Evolutionary conservation across 2,113 vertebrate genomes (phyloP), one percentile per base, ranked within the genome.

Genomic region (Colius striatus): DNA sequence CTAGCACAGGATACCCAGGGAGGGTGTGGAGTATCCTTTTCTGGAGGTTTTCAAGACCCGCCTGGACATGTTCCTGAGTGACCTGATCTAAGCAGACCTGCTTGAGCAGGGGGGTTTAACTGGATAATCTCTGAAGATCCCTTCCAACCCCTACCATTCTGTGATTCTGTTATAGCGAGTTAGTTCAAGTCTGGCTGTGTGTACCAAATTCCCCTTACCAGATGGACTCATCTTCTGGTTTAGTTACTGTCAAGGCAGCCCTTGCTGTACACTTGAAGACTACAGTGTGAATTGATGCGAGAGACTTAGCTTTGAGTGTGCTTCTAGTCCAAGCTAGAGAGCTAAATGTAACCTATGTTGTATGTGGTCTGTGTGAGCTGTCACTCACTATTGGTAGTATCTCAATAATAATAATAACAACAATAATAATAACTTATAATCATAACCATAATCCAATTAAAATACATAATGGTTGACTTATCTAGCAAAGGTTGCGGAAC

Each of bases 381-480:
- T 58, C 26, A 38, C 45, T 85, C 11, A 20, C 38, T 58, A 5
- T 60, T 75, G 65, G 11, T 25, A 43, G 11, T 57, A 54, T 51
- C 71, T 84, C 61, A 63, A 5, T 63, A 84, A 74, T 22, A 41
- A 41, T 12, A 41, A 41, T 41, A 41, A 41, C 12, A 41, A 41
- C 38, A 41, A 41, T 41, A 41, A 41, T 41, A 41, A 41, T 41
- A 41, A 41, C 38, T 41, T 41, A 41, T 41, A 41, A 41, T 41
- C 38, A 41, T 41, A 41, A 41, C 38, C 38, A 41, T 41, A 84
- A 55, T 51, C 27, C 16, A 32, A 45, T 72, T 67, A 2, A 45
- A 32, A 53, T 0, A 0, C 0, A 0, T 63, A 53, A 45, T 30
- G 57, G 26, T 82, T 67, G 34, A 18, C 29, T 94, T 70, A 1